Conservation (phyloP, 2,113 vertebrate genomes). For the Mormyrus lacerda region DNA sequence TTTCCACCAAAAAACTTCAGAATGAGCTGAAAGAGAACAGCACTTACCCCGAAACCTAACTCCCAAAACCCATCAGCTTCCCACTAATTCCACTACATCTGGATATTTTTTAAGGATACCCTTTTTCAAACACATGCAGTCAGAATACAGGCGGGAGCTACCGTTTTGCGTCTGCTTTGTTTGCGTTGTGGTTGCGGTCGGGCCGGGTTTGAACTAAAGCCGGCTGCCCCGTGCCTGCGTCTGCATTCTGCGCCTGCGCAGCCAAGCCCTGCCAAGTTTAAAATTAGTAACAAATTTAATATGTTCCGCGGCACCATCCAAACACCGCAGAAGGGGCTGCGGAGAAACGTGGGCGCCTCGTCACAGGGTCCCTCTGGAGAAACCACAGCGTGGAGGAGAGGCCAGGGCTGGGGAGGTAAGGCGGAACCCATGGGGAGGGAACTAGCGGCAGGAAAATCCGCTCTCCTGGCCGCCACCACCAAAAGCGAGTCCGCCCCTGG, state of each 20-base stretch:
- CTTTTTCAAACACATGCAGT: conserved; percentile 65
- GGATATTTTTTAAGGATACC: conserved; percentile 60
- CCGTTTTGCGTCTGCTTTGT: conserved; percentile 70
- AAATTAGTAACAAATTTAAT: conserved; percentile 94
- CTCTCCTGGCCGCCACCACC: conserved; percentile 14
- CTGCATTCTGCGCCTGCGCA: conserved; percentile 56
- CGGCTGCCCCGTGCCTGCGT: conserved; percentile 33
- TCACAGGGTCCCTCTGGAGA: conserved; percentile 63
- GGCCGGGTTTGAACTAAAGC: conserved; percentile 57
- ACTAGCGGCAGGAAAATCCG: conserved; percentile 42
- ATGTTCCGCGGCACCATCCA: conserved; percentile 71
- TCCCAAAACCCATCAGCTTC: conserved; percentile 37
- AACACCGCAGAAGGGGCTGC: conserved; percentile 61
- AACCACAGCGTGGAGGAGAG: conserved; percentile 73
- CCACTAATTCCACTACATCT: conserved; percentile 57
- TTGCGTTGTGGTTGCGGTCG: conserved; percentile 74
- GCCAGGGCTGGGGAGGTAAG: conserved; percentile 44
- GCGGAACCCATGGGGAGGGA: conserved; percentile 43
- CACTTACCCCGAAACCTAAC: conserved; percentile 13
- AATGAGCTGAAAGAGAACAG: not conserved
- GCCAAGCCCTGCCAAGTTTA: conserved; percentile 68
- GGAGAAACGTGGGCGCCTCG: conserved; percentile 71
- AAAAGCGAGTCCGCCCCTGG: conserved; percentile 31
- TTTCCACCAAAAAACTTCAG: not conserved
- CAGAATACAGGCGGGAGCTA: conserved; percentile 58